Conservation (phyloP, 2,888 invertebrate genomes). For the Charanyca ferruginea region DNA sequence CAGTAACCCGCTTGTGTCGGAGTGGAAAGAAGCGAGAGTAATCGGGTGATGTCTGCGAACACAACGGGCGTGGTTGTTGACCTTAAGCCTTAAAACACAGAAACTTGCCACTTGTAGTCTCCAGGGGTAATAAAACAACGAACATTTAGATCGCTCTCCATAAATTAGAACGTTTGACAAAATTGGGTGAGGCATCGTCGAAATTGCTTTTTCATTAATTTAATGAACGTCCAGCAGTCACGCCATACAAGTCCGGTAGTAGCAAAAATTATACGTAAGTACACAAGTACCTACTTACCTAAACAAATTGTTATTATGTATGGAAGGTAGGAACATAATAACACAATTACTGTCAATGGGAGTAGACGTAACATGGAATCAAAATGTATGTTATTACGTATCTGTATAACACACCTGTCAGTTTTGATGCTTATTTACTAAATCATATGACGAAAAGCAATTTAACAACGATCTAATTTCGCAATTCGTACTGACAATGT, state of each 20-base stretch:
- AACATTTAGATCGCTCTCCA: slow-evolving; percentile 31
- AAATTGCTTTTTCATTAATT: slow-evolving; percentile 78
- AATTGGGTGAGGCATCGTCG: slow-evolving; percentile 70
- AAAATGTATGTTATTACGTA: slow-evolving; percentile 60
- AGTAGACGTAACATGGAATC: slow-evolving; percentile 61
- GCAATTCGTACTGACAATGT: slow-evolving; percentile 84
- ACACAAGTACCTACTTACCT: slow-evolving; percentile 41
- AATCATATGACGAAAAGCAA: slow-evolving; percentile 87
- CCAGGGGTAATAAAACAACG: slow-evolving; percentile 34
- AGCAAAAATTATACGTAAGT: slow-evolving; percentile 41
- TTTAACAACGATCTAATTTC: slow-evolving; percentile 85
- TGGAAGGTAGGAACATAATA: slow-evolving; percentile 56
- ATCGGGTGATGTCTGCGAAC: slow-evolving; percentile 73
- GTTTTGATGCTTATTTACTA: slow-evolving; percentile 77
- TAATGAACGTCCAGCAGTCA: slow-evolving; percentile 78
- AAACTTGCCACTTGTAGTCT: slow-evolving; percentile 40
- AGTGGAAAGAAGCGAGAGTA: slow-evolving; percentile 81
- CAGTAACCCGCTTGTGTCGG: slow-evolving; percentile 79
- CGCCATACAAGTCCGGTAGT: slow-evolving; percentile 62
- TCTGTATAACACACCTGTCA: slow-evolving; percentile 73
- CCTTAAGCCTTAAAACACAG: slow-evolving; percentile 48
- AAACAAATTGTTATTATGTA: slow-evolving; percentile 58
- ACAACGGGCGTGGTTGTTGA: slow-evolving; percentile 51
- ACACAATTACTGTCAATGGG: slow-evolving; percentile 55
- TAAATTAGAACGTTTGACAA: slow-evolving; percentile 58